Evolutionary conservation across 2,888 invertebrate genomes (phyloP).

Genomic region (Tinea trinotella): DNA sequence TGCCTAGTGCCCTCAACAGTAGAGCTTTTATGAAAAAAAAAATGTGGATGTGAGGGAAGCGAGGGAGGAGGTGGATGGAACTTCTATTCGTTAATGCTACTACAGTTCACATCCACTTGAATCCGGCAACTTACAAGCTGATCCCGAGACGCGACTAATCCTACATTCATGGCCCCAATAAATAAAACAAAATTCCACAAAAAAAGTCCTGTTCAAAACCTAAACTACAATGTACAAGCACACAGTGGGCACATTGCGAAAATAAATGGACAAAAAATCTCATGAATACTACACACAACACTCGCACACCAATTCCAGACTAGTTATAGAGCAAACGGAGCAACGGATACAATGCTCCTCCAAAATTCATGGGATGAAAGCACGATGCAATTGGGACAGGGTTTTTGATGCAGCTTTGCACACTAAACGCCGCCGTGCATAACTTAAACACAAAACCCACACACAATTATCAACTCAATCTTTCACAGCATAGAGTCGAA

Average conservation of each 20-base stretch:
- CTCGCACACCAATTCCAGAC: conserved; percentile 56
- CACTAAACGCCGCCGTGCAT: background rate
- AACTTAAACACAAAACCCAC: background rate
- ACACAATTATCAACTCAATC: background rate
- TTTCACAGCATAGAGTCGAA: background rate
- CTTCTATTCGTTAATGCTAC: no score
- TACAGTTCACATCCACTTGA: conserved; percentile 29
- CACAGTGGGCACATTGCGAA: conserved; percentile 47
- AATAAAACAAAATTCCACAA: background rate
- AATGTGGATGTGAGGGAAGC: no score
- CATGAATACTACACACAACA: conserved; percentile 62
- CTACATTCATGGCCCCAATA: no score
- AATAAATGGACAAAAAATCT: conserved; percentile 57
- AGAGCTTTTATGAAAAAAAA: no score
- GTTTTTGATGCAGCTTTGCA: conserved; percentile 43
- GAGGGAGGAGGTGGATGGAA: no score
- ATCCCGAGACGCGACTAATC: no score
- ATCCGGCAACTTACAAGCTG: no score
- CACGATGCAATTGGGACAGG: conserved; percentile 55
- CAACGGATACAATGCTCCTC: conserved; percentile 42
- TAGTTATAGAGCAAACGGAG: conserved; percentile 45
- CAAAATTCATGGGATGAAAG: conserved; percentile 59
- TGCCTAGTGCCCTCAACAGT: no score
- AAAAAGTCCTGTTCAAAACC: background rate
- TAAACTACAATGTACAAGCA: conserved; percentile 23